Base-by-base conservation (phyloP, 1,140 invertebrate species). In the Eupristina koningsbergeri region DNA sequence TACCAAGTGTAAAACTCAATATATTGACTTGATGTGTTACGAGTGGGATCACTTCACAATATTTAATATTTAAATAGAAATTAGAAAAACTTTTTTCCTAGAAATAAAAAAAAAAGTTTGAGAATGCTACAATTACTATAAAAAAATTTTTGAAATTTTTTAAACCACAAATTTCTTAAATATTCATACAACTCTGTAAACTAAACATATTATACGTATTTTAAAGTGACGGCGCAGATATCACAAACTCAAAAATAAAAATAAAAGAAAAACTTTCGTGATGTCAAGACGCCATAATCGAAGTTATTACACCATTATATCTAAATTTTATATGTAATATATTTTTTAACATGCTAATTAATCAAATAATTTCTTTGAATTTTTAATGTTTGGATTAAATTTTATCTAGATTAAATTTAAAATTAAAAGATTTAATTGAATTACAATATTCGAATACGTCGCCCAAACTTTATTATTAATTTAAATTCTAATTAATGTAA, bases 1-100 rank as follows among this genome's bases (percentile, higher is more conserved):
- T 76, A 29, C 73, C 61, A 81, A 75, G 31, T 75, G 80, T 71
- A 75, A 81, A 81, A 71, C 71, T 81, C n/a, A n/a, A n/a, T n/a
- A n/a, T n/a, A n/a, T 58, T 63, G 79, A 50, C 50, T 81, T 73
- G 39, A 61, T 79, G 47, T 31, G 61, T 39, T 64, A 11, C 45
- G 9, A 69, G 31, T 80, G 67, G 79, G n/a, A 47, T 47, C 34
- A 41, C 58, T 73, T 61, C 41, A 71, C 22, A 80, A 53, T 71
- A 34, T 58, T 53, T 26, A 41, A 47, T 13, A 58, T 73, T 73
- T 73, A 22, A 61, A 80, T 80, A 47, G 73, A 67, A 73, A 39
- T 69, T 8, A 19, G 36, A 41, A 58, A 73, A 61, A 50, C 79
- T 77, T 41, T 0, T 1, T 39, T 69, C 36, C 6, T 39, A 69